Percentiles rank a stretch among this genome's conserved stretches.
Evolutionary conservation across 2,888 invertebrate species (phyloP).

Genomic region (Protodeltote pygarga): DNA sequence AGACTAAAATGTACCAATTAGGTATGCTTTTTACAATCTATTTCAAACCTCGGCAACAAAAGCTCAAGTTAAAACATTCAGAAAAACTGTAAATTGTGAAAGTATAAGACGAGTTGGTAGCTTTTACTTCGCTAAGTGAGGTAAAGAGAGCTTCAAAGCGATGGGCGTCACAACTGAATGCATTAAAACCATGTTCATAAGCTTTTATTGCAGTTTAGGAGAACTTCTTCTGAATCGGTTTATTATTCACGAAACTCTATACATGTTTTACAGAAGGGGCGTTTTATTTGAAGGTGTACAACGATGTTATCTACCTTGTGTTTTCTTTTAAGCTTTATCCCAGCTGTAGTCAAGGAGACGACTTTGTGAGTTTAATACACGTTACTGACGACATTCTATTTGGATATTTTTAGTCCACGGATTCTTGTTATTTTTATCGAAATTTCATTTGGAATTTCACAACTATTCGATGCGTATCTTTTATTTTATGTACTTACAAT

Average conservation of each 20-base stretch:
- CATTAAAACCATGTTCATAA: slow-evolving; percentile 31
- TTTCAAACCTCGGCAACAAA: not conserved
- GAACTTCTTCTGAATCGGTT: slow-evolving; percentile 23
- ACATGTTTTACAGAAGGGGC: slow-evolving; percentile 9
- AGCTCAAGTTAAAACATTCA: not conserved
- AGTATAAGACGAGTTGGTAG: slow-evolving; percentile 5
- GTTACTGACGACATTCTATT: no score
- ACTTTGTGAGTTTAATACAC: no score
- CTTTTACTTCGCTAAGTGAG: slow-evolving; percentile 15
- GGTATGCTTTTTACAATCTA: no score
- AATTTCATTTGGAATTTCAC: no score
- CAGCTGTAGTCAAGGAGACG: not conserved
- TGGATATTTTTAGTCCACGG: no score
- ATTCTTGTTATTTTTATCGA: no score
- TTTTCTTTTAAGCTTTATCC: not conserved
- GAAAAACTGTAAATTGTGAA: slow-evolving; percentile 10
- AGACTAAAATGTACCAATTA: no score
- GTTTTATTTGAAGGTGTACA: slow-evolving; percentile 15
- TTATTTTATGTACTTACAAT: no score
- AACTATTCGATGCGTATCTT: no score
- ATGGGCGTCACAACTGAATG: slow-evolving; percentile 37
- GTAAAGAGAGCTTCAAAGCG: slow-evolving; percentile 28
- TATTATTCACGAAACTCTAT: slow-evolving; percentile 24
- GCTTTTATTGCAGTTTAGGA: slow-evolving; percentile 25
- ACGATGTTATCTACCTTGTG: slow-evolving; percentile 1